Evolutionary conservation across 1,140 invertebrate species (phyloP).

Genomic region (Camponotus vicinus): DNA sequence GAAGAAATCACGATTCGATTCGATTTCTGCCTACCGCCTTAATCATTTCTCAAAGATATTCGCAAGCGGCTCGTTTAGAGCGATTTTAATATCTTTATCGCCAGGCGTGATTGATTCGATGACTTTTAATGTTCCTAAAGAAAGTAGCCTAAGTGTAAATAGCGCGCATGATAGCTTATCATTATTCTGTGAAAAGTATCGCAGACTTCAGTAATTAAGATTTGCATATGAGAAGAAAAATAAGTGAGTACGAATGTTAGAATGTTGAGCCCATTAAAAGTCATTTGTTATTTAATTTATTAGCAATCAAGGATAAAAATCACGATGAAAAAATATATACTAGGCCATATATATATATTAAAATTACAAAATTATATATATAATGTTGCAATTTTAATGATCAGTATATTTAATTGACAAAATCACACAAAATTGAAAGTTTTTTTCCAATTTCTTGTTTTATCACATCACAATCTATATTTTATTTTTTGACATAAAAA

Average conservation of each 20-base stretch:
- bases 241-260: constrained; percentile 17
- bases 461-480: not conserved
- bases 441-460: constrained; percentile 3
- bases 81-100: constrained; percentile 33
- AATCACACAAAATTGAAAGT: not conserved
- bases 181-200: constrained; percentile 46
- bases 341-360: not conserved
- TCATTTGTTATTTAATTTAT: not conserved
- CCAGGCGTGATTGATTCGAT: constrained; percentile 69
- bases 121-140: constrained; percentile 80
- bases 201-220: constrained; percentile 57
- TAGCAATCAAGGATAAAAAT: not conserved
- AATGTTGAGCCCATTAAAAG: constrained; percentile 19
- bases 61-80: constrained; percentile 16
- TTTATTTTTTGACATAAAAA: not conserved
- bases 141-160: constrained; percentile 76
- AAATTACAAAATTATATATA: not conserved
- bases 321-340: not conserved
- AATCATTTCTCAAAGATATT: constrained; percentile 25
- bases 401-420: not conserved
- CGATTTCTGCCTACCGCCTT: constrained; percentile 35
- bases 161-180: constrained; percentile 63
- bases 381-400: no score
- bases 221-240: constrained; percentile 34
- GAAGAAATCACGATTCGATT: constrained; percentile 52